Conservation (phyloP, 2,113 vertebrate genomes). For the Naja naja region DNA sequence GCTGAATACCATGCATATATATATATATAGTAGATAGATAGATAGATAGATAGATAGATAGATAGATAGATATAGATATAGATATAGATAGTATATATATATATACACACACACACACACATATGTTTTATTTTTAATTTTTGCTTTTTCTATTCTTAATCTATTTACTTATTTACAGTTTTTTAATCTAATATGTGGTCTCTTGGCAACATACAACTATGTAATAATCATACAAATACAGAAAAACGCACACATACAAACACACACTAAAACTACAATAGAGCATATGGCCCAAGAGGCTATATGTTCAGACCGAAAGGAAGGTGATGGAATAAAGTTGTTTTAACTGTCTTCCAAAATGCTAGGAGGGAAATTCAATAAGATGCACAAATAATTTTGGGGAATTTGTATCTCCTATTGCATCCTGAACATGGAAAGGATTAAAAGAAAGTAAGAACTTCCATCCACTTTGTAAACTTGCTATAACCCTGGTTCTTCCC, state of each 20-base stretch:
- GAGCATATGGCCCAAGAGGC: not conserved
- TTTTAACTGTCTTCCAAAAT: not conserved
- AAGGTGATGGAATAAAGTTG: not conserved
- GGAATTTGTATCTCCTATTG: not conserved
- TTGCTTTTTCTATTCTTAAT: not conserved
- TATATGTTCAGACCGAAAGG: not conserved
- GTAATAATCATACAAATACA: not conserved
- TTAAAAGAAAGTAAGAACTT: not conserved
- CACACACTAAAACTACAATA: not conserved
- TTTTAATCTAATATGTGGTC: not conserved
- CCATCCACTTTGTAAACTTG: too few relatives aligned
- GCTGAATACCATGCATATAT: too few relatives aligned
- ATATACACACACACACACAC: too few relatives aligned
- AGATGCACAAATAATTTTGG: not conserved
- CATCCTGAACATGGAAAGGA: not conserved
- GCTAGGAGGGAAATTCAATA: not conserved
- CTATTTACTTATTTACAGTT: not conserved
- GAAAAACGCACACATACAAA: not conserved
- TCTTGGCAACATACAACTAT: not conserved
- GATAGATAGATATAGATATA: too few relatives aligned
- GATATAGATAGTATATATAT: too few relatives aligned
- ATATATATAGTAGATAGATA: too few relatives aligned
- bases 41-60: too few relatives aligned
- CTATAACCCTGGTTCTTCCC: not conserved
- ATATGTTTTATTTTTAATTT: too few relatives aligned